Evolutionary conservation across 2,113 vertebrate genomes (phyloP).

Genomic region (Catharus fuscescens): DNA sequence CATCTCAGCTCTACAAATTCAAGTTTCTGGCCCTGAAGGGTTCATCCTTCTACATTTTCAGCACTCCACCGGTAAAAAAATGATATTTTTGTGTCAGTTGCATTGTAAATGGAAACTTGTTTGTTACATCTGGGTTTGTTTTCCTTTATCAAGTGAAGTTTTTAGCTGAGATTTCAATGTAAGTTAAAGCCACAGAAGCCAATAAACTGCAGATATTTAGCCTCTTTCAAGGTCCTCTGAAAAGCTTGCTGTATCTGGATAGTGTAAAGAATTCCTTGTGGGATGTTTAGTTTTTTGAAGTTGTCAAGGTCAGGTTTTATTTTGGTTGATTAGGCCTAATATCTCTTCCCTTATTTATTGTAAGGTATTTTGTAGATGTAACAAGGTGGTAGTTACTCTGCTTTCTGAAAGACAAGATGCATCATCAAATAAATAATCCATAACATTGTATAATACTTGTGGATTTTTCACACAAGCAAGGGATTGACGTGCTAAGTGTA

Average conservation of each 20-base stretch:
- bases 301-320: background rate
- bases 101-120: background rate
- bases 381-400: background rate
- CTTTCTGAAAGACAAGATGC: background rate
- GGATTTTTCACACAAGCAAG: background rate
- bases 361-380: background rate
- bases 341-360: background rate
- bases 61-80: conserved; percentile 86
- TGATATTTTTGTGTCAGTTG: background rate
- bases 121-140: background rate
- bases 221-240: background rate
- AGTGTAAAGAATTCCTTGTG: background rate
- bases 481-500: background rate
- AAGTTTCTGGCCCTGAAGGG: conserved; percentile 92
- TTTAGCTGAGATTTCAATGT: background rate
- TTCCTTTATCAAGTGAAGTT: background rate
- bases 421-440: background rate
- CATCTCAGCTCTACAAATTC: conserved; percentile 73
- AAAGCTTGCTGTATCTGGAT: background rate
- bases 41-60: conserved; percentile 87
- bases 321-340: background rate
- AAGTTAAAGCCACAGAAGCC: background rate
- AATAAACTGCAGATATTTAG: background rate
- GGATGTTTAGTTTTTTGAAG: background rate
- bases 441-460: background rate